Percentiles rank a stretch among this genome's conserved stretches.
phyloP scores from a whole-genome alignment of 2,888 invertebrate species.

The Eubasilissa splendida region DNA sequence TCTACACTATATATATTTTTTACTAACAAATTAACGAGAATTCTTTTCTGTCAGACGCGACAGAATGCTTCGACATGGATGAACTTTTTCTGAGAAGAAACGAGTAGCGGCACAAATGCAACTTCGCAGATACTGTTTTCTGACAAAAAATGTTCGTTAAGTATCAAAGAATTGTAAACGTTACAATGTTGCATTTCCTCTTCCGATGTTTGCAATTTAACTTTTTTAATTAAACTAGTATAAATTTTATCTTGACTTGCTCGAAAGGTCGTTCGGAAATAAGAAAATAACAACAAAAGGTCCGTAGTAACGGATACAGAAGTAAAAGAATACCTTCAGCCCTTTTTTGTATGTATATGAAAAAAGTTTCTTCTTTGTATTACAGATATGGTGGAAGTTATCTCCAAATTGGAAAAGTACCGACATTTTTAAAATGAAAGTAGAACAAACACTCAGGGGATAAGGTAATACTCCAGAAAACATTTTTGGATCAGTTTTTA shows the following conservation, averaged over 20 bases:
- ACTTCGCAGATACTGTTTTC: no score
- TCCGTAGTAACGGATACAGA: conserved; percentile 9
- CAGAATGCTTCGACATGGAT: no score
- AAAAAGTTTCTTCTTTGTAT: conserved; percentile 23
- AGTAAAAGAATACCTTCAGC: neutral
- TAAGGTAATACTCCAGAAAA: no score
- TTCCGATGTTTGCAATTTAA: conserved; percentile 42
- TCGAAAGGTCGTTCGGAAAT: neutral
- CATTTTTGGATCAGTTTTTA: no score
- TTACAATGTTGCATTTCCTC: neutral
- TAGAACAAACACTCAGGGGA: no score
- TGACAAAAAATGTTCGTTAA: no score
- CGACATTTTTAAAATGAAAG: conserved; percentile 4
- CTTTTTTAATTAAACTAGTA: conserved; percentile 47
- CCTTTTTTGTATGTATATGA: conserved; percentile 11
- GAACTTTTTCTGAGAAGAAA: no score
- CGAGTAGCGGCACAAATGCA: no score
- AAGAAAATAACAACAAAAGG: conserved; percentile 3
- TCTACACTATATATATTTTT: no score
- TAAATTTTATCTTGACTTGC: conserved; percentile 8
- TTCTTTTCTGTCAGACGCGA: no score
- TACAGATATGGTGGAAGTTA: conserved; percentile 4
- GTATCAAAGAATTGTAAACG: neutral
- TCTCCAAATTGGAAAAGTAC: neutral
- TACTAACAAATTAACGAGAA: no score